Conservation (phyloP, 92 coral and sea anemone genomes). For the Siderastrea siderea region DNA sequence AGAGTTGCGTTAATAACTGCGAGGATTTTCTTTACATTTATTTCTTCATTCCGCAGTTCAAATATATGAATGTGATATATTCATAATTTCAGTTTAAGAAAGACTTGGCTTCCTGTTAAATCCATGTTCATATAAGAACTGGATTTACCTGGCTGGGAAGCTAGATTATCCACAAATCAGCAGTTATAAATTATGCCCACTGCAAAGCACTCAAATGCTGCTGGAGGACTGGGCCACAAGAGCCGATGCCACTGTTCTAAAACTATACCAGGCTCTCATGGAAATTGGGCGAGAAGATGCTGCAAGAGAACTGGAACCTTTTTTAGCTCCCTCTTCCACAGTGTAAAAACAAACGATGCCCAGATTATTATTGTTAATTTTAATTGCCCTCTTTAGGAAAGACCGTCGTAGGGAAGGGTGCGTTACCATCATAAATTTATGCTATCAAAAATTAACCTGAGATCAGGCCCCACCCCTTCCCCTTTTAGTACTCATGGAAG, state of each 20-base stretch:
- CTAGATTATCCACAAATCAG: conserved; percentile 12
- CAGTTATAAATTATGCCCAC: conserved; percentile 28
- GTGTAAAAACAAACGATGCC: background rate
- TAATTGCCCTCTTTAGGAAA: too few species aligned
- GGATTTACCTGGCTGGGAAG: conserved; percentile 43
- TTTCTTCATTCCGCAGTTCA: too few species aligned
- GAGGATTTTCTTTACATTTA: too few species aligned
- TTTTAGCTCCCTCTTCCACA: background rate
- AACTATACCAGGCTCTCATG: conserved; percentile 31
- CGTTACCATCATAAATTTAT: too few species aligned
- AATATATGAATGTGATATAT: too few species aligned
- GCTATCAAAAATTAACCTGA: too few species aligned
- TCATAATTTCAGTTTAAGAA: conserved; percentile 11
- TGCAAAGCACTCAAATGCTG: conserved; percentile 47
- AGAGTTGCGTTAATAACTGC: too few species aligned
- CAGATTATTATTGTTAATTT: too few species aligned
- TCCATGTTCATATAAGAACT: conserved; percentile 20
- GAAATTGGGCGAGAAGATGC: conserved; percentile 61
- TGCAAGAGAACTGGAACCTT: conserved; percentile 27
- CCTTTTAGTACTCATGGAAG: too few species aligned
- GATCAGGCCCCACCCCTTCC: too few species aligned
- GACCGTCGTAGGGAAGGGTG: too few species aligned
- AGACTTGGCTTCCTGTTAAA: conserved; percentile 41
- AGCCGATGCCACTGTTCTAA: conserved; percentile 29
- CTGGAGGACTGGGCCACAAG: conserved; percentile 48